These are phyloP conservation scores for Tetanocera ferruginea DNA, from an alignment of 2,888 invertebrate species.

Conservation along the genomic window DNA sequence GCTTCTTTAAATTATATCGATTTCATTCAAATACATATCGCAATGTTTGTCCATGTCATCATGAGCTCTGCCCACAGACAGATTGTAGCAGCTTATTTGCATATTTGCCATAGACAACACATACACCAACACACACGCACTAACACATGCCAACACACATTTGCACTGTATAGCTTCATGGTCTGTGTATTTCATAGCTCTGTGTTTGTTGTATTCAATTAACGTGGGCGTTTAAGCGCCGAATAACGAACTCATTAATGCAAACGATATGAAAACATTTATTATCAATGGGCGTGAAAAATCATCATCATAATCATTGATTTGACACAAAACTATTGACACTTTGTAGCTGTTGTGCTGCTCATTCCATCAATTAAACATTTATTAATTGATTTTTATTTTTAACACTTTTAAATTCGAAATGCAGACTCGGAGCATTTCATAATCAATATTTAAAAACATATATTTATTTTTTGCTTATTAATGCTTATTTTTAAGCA, in stretches of 20 bases:
- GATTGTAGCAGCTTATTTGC: constrained; percentile 22
- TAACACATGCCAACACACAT: background rate
- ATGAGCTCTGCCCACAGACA: constrained; percentile 22
- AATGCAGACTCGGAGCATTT: too few species aligned
- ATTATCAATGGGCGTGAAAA: constrained; percentile 46
- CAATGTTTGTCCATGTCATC: constrained; percentile 33
- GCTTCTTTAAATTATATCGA: constrained; percentile 36
- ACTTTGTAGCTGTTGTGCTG: constrained; percentile 12
- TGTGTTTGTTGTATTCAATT: constrained; percentile 47
- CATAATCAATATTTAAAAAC: too few species aligned
- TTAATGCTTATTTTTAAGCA: too few species aligned
- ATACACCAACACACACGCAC: constrained; percentile 16
- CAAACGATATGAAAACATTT: constrained; percentile 46
- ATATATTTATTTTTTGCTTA: too few species aligned
- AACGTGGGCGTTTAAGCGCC: constrained; percentile 47
- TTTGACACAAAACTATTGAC: constrained; percentile 36
- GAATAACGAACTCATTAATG: constrained; percentile 43
- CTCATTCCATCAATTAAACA: background rate
- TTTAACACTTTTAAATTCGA: background rate
- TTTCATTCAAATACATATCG: constrained; percentile 29
- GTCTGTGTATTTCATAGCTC: constrained; percentile 55
- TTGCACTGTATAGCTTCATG: constrained; percentile 29
- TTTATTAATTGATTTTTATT: background rate
- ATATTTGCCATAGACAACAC: constrained; percentile 15
- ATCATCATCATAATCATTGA: constrained; percentile 39